Conservation (phyloP, 2,113 vertebrate species). For the Pygoscelis antarcticus region DNA sequence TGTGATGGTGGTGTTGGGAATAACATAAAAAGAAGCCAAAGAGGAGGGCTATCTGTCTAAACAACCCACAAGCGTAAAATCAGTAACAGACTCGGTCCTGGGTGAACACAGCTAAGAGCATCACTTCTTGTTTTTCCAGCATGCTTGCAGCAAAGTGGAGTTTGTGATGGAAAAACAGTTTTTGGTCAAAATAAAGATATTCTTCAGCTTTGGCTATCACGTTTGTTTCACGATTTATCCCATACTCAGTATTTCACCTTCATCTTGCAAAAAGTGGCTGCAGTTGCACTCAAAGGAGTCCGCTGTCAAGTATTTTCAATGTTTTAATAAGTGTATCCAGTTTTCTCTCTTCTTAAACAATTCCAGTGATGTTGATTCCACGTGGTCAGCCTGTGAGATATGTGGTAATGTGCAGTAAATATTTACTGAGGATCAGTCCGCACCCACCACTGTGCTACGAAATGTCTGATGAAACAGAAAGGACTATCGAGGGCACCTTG, state of each 20-base stretch:
- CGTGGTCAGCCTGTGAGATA: not conserved
- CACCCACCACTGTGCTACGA: not conserved
- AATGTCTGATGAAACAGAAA: not conserved
- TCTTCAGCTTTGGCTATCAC: accelerated
- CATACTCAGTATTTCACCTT: not conserved
- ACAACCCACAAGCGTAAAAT: not conserved
- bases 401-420: accelerated
- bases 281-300: not conserved
- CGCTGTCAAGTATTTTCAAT: too few species aligned
- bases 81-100: not conserved
- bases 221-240: not conserved
- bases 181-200: not conserved
- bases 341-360: not conserved
- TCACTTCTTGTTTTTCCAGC: not conserved
- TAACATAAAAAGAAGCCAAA: accelerated
- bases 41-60: not conserved
- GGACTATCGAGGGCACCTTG: accelerated
- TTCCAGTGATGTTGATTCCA: not conserved
- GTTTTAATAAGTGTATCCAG: not conserved
- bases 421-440: not conserved
- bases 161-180: not conserved
- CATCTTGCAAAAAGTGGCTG: not conserved
- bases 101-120: not conserved
- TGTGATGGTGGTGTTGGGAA: too few species aligned
- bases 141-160: not conserved